These are phyloP conservation scores for Platichthys flesus DNA, from an alignment of 2,113 vertebrate species.

Conservation along the genomic window DNA sequence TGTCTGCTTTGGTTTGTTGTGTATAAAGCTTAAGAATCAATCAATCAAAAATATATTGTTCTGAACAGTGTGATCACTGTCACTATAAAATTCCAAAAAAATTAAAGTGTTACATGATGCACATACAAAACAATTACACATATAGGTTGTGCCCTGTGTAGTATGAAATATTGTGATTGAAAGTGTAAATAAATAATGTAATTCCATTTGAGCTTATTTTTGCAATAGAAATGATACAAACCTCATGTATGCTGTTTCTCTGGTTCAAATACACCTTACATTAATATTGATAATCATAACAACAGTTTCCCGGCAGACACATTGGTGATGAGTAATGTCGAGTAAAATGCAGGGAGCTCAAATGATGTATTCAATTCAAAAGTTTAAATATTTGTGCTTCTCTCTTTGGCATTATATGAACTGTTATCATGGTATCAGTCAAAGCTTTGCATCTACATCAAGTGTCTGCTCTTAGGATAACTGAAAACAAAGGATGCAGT, in stretches of 20 bases:
- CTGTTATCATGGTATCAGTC: background rate
- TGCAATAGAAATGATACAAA: background rate
- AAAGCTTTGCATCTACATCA: background rate
- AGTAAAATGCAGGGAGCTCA: constrained; percentile 35
- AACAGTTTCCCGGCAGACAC: constrained; percentile 26
- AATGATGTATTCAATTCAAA: constrained; percentile 46
- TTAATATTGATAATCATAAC: constrained; percentile 19
- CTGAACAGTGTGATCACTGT: background rate
- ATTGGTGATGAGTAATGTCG: constrained; percentile 37
- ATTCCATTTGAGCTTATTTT: background rate
- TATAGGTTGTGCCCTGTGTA: background rate
- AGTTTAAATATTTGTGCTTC: constrained; percentile 38
- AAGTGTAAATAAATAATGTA: too few species aligned
- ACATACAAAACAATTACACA: background rate
- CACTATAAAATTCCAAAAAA: background rate
- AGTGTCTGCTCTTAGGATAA: constrained; percentile 11
- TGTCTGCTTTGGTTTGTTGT: too few species aligned
- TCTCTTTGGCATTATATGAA: constrained; percentile 15
- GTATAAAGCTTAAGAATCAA: too few species aligned
- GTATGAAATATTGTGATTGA: background rate
- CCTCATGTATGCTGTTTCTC: background rate
- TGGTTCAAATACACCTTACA: constrained; percentile 4
- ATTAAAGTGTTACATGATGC: background rate
- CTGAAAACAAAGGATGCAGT: constrained; percentile 19
- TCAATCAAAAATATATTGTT: too few species aligned